phyloP scores from a whole-genome alignment of 2,888 invertebrate species.

The Zaprionus lineosus region DNA sequence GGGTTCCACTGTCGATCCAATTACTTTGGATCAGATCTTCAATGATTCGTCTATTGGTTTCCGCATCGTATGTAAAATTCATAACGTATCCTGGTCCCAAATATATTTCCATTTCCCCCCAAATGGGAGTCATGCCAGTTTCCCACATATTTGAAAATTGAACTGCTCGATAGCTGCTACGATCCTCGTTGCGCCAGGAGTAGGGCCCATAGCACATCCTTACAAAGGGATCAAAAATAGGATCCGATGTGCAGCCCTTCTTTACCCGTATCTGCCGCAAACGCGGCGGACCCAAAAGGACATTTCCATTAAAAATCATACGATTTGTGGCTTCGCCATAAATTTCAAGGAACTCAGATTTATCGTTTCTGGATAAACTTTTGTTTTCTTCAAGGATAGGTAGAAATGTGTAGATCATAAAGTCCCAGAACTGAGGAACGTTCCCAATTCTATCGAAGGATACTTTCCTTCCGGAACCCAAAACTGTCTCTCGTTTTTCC shows the following conservation, averaged over 20 bases:
- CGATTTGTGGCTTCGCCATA: conserved; percentile 6
- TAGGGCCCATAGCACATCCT: conserved; percentile 26
- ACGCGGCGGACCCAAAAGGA: conserved; percentile 38
- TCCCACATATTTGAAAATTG: conserved; percentile 5
- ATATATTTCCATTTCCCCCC: conserved; percentile 13
- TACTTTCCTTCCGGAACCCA: not conserved
- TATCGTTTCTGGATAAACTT: not conserved
- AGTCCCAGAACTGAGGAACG: conserved; percentile 20
- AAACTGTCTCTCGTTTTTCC: not conserved
- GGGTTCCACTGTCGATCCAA: conserved; percentile 28
- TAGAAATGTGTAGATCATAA: conserved; percentile 1
- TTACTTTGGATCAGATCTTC: not conserved
- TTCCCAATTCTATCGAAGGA: not conserved
- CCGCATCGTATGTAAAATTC: conserved; percentile 4
- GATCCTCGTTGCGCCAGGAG: conserved; percentile 9
- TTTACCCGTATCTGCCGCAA: conserved; percentile 29
- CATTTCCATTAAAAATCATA: conserved; percentile 18
- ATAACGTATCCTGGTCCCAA: conserved; percentile 26
- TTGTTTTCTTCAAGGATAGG: not conserved
- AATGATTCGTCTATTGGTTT: not conserved
- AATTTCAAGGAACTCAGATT: not conserved
- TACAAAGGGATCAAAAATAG: too few relatives aligned
- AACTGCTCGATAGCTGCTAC: not conserved
- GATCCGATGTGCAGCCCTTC: rapidly evolving
- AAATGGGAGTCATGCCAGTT: not conserved